A percentile compares a stretch with the other conserved stretches of the same genome.
Conservation (phyloP, 2,797 vertebrate genomes). For the Iguana delicatissima region DNA sequence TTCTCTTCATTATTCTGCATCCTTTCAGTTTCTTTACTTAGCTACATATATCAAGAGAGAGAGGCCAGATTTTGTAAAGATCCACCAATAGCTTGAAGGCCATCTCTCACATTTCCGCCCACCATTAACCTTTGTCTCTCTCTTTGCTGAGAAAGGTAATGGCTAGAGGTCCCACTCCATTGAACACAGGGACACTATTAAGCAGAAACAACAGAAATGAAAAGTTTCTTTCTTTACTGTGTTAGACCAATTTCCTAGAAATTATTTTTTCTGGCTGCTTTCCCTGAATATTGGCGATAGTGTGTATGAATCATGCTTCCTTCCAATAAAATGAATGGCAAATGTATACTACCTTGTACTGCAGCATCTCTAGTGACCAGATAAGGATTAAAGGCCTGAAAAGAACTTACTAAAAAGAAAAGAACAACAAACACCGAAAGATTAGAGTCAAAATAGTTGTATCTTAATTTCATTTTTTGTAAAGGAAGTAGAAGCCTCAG, state of each 20-base stretch:
- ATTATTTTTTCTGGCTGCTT: constrained; percentile 72
- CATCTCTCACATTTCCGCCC: constrained; percentile 35
- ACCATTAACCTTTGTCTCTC: constrained; percentile 59
- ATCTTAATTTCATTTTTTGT: not conserved
- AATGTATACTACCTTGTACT: constrained; percentile 31
- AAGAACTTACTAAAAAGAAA: not conserved
- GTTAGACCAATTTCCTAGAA: constrained; percentile 59
- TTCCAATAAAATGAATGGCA: constrained; percentile 26
- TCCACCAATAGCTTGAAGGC: constrained; percentile 32
- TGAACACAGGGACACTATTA: constrained; percentile 53
- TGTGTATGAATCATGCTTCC: constrained; percentile 61
- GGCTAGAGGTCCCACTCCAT: constrained; percentile 59
- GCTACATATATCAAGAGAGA: constrained; percentile 6
- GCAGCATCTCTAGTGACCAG: constrained; percentile 39
- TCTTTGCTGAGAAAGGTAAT: constrained; percentile 56
- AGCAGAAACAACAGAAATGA: constrained; percentile 67
- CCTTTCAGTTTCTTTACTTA: constrained; percentile 32
- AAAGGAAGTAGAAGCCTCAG: not conserved
- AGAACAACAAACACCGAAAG: not conserved
- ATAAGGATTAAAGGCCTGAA: not conserved
- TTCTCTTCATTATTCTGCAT: constrained; percentile 37
- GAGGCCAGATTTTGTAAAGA: constrained; percentile 17
- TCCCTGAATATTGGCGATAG: constrained; percentile 58
- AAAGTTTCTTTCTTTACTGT: constrained; percentile 62
- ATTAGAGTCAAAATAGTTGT: not conserved